Evolutionary conservation across 2,113 vertebrate genomes (phyloP).

Genomic region (Coracopsis vasa): DNA sequence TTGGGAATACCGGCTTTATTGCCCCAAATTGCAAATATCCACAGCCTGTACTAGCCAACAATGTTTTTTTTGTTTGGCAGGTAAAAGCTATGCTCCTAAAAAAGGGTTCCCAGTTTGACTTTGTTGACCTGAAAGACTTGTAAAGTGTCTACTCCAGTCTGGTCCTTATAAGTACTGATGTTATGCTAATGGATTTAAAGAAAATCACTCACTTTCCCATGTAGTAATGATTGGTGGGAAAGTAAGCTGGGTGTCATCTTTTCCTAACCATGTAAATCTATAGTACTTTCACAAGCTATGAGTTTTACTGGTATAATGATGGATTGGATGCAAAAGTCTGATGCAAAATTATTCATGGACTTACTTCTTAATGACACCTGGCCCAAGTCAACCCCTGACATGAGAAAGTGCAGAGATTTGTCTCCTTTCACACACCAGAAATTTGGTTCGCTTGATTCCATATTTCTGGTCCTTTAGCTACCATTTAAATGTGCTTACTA

Average conservation of each 20-base stretch:
- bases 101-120: not conserved
- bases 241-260: conserved; percentile 49
- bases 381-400: not conserved
- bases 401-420: not conserved
- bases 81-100: not conserved
- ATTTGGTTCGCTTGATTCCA: not conserved
- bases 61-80: not conserved
- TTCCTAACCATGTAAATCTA: conserved; percentile 57
- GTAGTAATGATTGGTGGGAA: conserved; percentile 57
- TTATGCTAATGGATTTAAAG: conserved; percentile 43
- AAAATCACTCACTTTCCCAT: conserved; percentile 45
- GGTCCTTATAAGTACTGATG: not conserved
- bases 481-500: not conserved
- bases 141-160: not conserved
- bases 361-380: not conserved
- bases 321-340: conserved; percentile 29
- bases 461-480: not conserved
- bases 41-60: not conserved
- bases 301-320: conserved; percentile 32
- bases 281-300: conserved; percentile 40
- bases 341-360: not conserved
- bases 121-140: not conserved
- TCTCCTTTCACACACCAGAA: not conserved
- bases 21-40: not conserved
- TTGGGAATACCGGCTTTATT: not conserved